Conservation (phyloP, 2,888 invertebrate genomes). For the Ethmia dodecea region DNA sequence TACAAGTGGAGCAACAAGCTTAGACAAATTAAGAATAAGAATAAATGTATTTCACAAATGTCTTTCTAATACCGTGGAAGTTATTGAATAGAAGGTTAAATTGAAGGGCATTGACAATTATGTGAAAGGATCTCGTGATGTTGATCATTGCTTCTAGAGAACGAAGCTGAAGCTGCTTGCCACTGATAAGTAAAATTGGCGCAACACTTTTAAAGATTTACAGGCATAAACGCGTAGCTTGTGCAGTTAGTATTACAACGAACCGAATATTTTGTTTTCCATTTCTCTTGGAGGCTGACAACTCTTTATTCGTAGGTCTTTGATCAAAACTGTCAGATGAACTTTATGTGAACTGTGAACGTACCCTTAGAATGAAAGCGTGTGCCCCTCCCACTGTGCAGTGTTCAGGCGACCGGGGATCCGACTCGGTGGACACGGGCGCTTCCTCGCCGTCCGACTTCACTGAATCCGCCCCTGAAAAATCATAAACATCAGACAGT, state of each 20-base stretch:
- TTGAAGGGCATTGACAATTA: too few species aligned
- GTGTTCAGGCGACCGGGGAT: conserved; percentile 22
- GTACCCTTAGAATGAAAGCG: conserved; percentile 61
- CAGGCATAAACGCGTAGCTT: background rate
- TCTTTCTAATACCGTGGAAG: too few species aligned
- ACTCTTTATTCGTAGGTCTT: background rate
- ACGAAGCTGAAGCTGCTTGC: too few species aligned
- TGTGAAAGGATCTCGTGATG: too few species aligned
- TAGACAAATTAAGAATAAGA: too few species aligned
- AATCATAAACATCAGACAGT: too few species aligned
- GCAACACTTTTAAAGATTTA: background rate
- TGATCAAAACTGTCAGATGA: background rate
- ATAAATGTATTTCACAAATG: too few species aligned
- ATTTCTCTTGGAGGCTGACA: background rate
- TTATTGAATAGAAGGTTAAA: too few species aligned
- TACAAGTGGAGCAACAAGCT: too few species aligned
- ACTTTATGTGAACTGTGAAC: conserved; percentile 1
- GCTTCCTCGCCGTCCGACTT: conserved; percentile 31
- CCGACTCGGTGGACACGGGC: conserved; percentile 13
- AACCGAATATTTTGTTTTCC: background rate
- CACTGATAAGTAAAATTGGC: too few species aligned
- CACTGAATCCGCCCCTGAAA: conserved; percentile 36
- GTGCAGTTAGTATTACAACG: background rate
- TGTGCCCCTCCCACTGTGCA: conserved; percentile 69
- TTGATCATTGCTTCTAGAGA: too few species aligned